A percentile compares a stretch with the other conserved stretches of the same genome.
Evolutionary conservation across 2,888 invertebrate species (phyloP).

Genomic region (Meliscaeva auricollis): DNA sequence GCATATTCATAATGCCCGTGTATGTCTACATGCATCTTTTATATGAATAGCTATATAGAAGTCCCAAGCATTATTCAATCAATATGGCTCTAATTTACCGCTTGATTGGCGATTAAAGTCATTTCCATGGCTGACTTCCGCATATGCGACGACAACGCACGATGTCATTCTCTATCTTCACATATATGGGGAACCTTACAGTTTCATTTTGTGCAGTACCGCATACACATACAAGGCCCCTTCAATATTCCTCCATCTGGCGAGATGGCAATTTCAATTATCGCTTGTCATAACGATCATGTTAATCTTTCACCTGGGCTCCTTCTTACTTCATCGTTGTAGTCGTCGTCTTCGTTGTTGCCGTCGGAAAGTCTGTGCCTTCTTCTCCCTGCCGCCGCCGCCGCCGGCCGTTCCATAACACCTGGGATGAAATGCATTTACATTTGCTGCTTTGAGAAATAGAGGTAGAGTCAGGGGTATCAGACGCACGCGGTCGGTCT

Average conservation of each 20-base stretch:
- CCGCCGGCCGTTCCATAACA: background rate
- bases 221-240: background rate
- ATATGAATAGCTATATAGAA: background rate
- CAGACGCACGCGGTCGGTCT: constrained; percentile 23
- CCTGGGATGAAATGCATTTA: constrained; percentile 17
- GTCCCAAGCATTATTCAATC: constrained; percentile 51
- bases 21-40: background rate
- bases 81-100: constrained; percentile 62
- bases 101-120: constrained; percentile 67
- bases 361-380: background rate
- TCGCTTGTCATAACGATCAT: constrained; percentile 74
- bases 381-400: background rate
- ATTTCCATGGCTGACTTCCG: constrained; percentile 62
- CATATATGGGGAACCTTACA: constrained; percentile 47
- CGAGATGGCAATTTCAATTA: constrained; percentile 69
- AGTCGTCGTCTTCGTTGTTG: background rate
- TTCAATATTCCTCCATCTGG: constrained; percentile 28
- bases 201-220: constrained; percentile 34
- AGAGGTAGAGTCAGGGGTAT: background rate
- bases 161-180: constrained; percentile 42
- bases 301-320: constrained; percentile 55
- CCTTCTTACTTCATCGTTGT: background rate
- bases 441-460: background rate
- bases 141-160: constrained; percentile 47
- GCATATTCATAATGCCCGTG: background rate